Evolutionary conservation across 2,888 invertebrate species (phyloP).

Genomic region (Mythimna albipuncta): DNA sequence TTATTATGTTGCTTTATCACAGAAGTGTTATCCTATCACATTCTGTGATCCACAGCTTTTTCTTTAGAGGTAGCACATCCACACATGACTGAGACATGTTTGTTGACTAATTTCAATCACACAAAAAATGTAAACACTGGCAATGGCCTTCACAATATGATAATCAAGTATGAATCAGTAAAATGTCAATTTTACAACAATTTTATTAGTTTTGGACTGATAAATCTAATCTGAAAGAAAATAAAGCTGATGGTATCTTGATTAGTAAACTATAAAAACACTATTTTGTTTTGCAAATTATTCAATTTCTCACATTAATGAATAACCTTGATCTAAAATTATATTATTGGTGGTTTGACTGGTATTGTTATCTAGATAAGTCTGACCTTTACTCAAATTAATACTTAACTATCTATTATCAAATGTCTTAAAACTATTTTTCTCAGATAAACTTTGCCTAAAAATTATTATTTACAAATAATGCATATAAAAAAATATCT

Average conservation of each 20-base stretch:
- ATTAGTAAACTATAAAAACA: conserved; percentile 9
- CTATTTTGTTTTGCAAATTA: conserved; percentile 42
- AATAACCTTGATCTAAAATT: conserved; percentile 43
- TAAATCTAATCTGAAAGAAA: conserved; percentile 24
- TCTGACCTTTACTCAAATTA: conserved; percentile 41
- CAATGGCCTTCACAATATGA: conserved; percentile 49
- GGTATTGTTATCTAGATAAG: conserved; percentile 28
- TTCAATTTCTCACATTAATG: not conserved
- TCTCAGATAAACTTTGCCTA: not conserved
- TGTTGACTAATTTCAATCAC: conserved; percentile 53
- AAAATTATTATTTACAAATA: not conserved
- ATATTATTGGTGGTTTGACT: conserved; percentile 1
- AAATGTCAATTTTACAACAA: conserved; percentile 33
- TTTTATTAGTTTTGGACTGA: conserved; percentile 44
- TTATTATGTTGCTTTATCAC: conserved; percentile 47
- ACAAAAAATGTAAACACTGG: conserved; percentile 62
- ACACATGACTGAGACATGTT: conserved; percentile 25
- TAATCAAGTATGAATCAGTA: conserved; percentile 27
- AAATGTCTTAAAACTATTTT: not conserved
- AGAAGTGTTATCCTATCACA: not conserved
- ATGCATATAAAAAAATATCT: not conserved
- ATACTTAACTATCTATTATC: not conserved
- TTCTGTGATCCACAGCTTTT: conserved; percentile 30
- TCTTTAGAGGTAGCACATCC: conserved; percentile 27
- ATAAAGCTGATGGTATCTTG: not conserved